These are phyloP conservation scores for Seira sanloemensis DNA, from an alignment of 2,888 invertebrate species.

Conservation along the genomic window DNA sequence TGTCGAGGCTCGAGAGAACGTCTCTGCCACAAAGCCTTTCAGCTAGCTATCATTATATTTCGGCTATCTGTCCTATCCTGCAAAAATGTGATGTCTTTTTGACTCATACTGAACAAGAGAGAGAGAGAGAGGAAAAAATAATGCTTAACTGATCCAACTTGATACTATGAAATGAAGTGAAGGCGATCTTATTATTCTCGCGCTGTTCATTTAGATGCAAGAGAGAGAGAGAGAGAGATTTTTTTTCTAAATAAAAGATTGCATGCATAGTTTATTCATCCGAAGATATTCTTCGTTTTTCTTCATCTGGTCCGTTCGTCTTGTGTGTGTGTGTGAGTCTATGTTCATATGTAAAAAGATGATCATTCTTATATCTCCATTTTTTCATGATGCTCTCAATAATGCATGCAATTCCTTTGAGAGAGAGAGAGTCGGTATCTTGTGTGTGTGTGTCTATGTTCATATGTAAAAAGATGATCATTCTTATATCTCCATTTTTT, in stretches of 20 bases:
- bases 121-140: neutral
- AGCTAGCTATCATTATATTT: conserved; percentile 57
- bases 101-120: conserved; percentile 26
- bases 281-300: conserved; percentile 35
- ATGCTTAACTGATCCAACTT: conserved; percentile 8
- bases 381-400: neutral
- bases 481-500: neutral
- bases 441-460: no score
- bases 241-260: conserved; percentile 2
- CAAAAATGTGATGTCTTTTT: conserved; percentile 51
- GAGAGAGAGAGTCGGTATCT: neutral
- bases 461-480: neutral
- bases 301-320: neutral
- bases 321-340: neutral
- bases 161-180: conserved; percentile 1
- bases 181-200: conserved; percentile 7
- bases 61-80: conserved; percentile 42
- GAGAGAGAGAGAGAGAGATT: conserved; percentile 5
- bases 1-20: neutral
- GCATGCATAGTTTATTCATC: conserved; percentile 49
- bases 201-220: conserved; percentile 13
- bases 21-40: conserved; percentile 53
- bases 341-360: neutral
- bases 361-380: neutral
- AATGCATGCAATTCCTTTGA: neutral